Conservation (phyloP, 2,888 invertebrate genomes). For the Folsomia manolachei region DNA sequence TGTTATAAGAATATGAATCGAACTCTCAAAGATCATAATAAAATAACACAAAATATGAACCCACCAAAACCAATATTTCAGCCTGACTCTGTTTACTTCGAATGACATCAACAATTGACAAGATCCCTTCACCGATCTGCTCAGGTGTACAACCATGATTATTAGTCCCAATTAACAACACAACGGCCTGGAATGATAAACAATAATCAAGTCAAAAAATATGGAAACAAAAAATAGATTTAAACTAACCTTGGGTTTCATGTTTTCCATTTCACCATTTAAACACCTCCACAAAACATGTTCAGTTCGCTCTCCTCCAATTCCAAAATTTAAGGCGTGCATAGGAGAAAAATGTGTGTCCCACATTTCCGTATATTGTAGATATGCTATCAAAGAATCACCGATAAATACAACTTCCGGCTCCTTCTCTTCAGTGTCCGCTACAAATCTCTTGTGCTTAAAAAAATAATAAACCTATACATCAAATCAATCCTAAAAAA, state of each 20-base stretch:
- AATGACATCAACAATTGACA: slow-evolving; percentile 71
- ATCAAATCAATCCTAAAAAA: no score
- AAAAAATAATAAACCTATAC: not conserved
- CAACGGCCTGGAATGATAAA: slow-evolving; percentile 58
- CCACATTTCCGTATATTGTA: slow-evolving; percentile 83
- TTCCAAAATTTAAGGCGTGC: slow-evolving; percentile 87
- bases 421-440: slow-evolving; percentile 82
- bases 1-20: no score
- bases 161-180: slow-evolving; percentile 80
- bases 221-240: no score
- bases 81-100: slow-evolving; percentile 73
- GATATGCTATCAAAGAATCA: slow-evolving; percentile 78
- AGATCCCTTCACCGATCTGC: slow-evolving; percentile 75
- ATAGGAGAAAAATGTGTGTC: slow-evolving; percentile 85
- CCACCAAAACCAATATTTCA: slow-evolving; percentile 81
- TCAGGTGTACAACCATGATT: slow-evolving; percentile 77
- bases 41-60: slow-evolving; percentile 52
- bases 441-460: slow-evolving; percentile 80
- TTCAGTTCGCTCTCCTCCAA: slow-evolving; percentile 81
- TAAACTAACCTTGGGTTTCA: slow-evolving; percentile 89
- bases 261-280: slow-evolving; percentile 84
- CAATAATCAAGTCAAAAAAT: not conserved
- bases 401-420: slow-evolving; percentile 83
- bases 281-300: slow-evolving; percentile 85
- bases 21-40: slow-evolving; percentile 8